Evolutionary conservation across 2,113 vertebrate species (phyloP), one percentile per base, ranked within the genome.

Genomic region (Grantiella picta): DNA sequence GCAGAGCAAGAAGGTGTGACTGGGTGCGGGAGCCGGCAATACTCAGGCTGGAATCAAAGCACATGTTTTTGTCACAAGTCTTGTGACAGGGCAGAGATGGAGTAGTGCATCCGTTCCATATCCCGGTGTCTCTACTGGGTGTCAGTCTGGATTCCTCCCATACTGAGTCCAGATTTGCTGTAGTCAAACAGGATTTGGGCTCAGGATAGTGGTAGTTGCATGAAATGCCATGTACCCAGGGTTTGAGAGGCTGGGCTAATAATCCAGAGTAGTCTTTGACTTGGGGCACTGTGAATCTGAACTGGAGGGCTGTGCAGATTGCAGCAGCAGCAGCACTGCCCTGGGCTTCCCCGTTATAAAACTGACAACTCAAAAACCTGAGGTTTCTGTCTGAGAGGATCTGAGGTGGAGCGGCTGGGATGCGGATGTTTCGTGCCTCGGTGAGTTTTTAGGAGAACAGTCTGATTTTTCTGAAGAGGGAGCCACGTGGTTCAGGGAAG

Each of bases 271-370:
- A 28, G 19, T 60, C 15, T 77, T 56, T 89, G 82, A 14, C 29
- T 18, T 78, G 57, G 33, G 38, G 33, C 27, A 1, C 47, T n/a
- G 16, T n/a, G 23, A 22, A 24, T 56, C 25, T 27, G 60, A 57
- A 11, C 22, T 15, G 18, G 59, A 95, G 68, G 19, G 22, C 38
- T 86, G 44, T 31, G n/a, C 60, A 61, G 54, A 22, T 65, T 7
- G 2, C 0, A 0, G 31, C 0, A 0, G 28, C 36, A 0, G 28
- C 36, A 22, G 63, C 5, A 0, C 47, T 77, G 56, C 68, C 21
- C 33, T 0, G 13, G 44, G 47, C 42, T 56, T 56, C 21, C 19
- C 45, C 0, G 0, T 33, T 54, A 12, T 3, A 35, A 42, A 93
- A 4, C 12, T 6, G 14, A 21, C 36, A 38, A 21, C 38, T 64